Evolutionary conservation across 2,888 invertebrate genomes (phyloP), one percentile per base, ranked within the genome.

Genomic region (Chrysopilus asiliformis): DNA sequence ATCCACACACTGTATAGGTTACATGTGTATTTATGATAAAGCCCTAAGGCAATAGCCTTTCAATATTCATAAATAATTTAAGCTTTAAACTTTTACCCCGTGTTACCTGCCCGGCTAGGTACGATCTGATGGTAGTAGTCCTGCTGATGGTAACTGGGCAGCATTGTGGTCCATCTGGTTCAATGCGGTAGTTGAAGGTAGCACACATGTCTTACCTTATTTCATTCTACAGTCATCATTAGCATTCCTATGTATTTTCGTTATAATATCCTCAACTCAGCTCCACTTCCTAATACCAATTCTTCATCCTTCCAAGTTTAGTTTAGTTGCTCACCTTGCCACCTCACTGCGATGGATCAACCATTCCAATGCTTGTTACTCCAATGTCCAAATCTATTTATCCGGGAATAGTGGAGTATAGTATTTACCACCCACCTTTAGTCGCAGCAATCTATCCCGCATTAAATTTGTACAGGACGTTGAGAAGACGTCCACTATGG

Each of bases 61-160:
- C 43, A 41, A 42, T 43, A 43, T 42, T 43, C 40, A 43, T 43
- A 43, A 43, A 43, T 43, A 43, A 41, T 43, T 43, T 43, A 43
- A 39, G 37, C 20, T 38, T 38, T 32, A 38, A 41, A 34, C 38
- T 41, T 41, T 32, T 6, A 13, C 26, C 12, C 9, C 9, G n/a
- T 19, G 18, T 17, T 16, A n/a, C n/a, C n/a, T n/a, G n/a, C n/a
- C n/a, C n/a, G n/a, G n/a, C n/a, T n/a, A n/a, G n/a, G n/a, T n/a
- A n/a, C n/a, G n/a, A n/a, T n/a, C n/a, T n/a, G n/a, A n/a, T n/a
- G n/a, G n/a, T n/a, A n/a, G n/a, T n/a, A n/a, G n/a, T n/a, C n/a
- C n/a, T n/a, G n/a, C n/a, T n/a, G n/a, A n/a, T n/a, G n/a, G n/a
- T n/a, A n/a, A n/a, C n/a, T n/a, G 10, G 32, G 26, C 25, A 28